A percentile compares a stretch with the other conserved stretches of the same genome.
These are phyloP conservation scores for Diachasma alloeum DNA, from an alignment of 1,140 invertebrate genomes.

Conservation along the genomic window DNA sequence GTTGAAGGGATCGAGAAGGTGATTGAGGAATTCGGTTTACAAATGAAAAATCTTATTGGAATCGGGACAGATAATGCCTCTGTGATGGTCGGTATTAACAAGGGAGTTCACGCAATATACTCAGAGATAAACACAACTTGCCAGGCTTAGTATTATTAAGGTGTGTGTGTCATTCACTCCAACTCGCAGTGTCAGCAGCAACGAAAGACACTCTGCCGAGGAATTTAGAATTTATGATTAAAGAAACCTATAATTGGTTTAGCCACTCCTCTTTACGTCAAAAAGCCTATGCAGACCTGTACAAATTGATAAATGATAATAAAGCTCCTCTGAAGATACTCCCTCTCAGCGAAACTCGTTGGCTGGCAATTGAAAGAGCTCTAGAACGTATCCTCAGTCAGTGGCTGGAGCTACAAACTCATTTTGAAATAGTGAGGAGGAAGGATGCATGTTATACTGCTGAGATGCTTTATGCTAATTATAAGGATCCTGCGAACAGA, in stretches of 20 bases:
- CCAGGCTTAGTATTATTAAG: conserved; percentile 35
- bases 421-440: conserved; percentile 39
- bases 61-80: conserved; percentile 12
- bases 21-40: neutral
- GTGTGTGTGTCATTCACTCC: no score
- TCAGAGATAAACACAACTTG: conserved; percentile 20
- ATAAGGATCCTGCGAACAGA: conserved; percentile 37
- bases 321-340: conserved; percentile 39
- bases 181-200: no score
- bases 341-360: conserved; percentile 34
- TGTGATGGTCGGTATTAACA: conserved; percentile 13
- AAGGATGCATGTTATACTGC: conserved; percentile 41
- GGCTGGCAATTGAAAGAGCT: conserved; percentile 46
- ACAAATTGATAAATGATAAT: conserved; percentile 28
- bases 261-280: conserved; percentile 34
- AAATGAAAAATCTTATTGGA: neutral
- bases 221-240: conserved; percentile 39
- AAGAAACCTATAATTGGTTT: conserved; percentile 47
- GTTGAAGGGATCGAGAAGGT: neutral
- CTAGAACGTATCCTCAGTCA: conserved; percentile 41
- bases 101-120: no score
- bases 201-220: conserved; percentile 34
- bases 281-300: conserved; percentile 30
- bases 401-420: conserved; percentile 40
- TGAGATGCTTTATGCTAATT: conserved; percentile 40